Evolutionary conservation across 2,113 vertebrate genomes (phyloP).

Genomic region (Brachyhypopomus occidentalis): DNA sequence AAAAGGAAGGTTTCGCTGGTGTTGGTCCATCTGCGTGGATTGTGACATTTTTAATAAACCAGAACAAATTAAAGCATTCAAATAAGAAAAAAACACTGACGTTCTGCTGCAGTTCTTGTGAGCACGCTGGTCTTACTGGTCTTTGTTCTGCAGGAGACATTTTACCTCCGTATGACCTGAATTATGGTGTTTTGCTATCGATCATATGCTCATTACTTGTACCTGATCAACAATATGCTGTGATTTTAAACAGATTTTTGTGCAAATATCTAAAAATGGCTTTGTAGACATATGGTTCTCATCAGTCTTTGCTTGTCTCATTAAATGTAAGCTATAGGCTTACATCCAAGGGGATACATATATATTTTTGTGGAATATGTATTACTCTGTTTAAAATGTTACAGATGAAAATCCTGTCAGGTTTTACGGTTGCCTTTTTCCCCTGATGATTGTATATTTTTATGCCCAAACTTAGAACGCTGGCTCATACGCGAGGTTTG

Average conservation of each 20-base stretch:
- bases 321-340: constrained; percentile 6
- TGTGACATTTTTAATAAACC: not conserved
- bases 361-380: not conserved
- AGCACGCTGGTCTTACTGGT: not conserved
- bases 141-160: not conserved
- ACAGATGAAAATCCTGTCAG: not conserved
- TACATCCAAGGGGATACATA: not conserved
- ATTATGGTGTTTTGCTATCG: not conserved
- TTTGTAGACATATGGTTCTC: constrained; percentile 31
- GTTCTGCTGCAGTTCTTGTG: not conserved
- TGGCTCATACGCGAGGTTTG: constrained; percentile 58
- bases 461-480: constrained; percentile 64
- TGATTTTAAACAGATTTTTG: not conserved
- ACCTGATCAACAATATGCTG: not conserved
- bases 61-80: not conserved
- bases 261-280: constrained; percentile 5
- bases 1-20: not conserved
- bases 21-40: not conserved
- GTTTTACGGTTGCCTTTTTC: constrained; percentile 29
- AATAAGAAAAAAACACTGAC: not conserved
- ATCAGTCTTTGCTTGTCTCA: constrained; percentile 16
- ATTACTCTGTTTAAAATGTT: not conserved
- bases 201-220: constrained; percentile 18
- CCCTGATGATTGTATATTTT: constrained; percentile 53
- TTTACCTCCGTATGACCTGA: not conserved